These are phyloP conservation scores for Luperina nickerlii DNA, from an alignment of 2,888 invertebrate species.

Conservation along the genomic window DNA sequence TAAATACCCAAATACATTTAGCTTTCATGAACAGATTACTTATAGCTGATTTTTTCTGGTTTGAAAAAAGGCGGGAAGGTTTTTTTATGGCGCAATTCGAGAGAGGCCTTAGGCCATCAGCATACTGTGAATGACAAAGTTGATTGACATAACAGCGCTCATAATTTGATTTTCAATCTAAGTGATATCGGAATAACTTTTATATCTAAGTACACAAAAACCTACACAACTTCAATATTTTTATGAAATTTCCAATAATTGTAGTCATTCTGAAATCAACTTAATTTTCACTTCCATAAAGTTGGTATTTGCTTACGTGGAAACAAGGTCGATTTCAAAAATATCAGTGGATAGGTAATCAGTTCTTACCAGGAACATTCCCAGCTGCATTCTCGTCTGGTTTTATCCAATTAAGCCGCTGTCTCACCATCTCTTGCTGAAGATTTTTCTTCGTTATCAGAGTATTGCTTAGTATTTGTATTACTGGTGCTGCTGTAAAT, in stretches of 20 bases:
- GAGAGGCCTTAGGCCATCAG: neutral
- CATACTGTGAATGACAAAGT: neutral
- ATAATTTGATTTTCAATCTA: neutral
- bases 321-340: neutral
- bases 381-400: neutral
- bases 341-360: neutral
- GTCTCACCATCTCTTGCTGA: conserved; percentile 17
- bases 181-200: neutral
- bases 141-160: neutral
- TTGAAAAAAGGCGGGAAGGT: neutral
- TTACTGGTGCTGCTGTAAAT: conserved; percentile 18
- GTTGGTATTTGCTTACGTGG: neutral
- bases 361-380: conserved; percentile 25
- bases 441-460: conserved; percentile 38
- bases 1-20: neutral
- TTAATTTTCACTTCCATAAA: neutral
- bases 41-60: neutral
- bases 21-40: neutral
- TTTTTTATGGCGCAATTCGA: neutral
- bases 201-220: neutral
- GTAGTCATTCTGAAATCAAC: neutral
- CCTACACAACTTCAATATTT: neutral
- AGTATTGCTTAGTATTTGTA: conserved; percentile 26
- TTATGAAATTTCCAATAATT: neutral
- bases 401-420: conserved; percentile 10